A percentile compares a stretch with the other conserved stretches of the same genome.
These are phyloP conservation scores for Enteromius argenteus DNA, from an alignment of 2,797 vertebrate species.

Conservation along the genomic window DNA sequence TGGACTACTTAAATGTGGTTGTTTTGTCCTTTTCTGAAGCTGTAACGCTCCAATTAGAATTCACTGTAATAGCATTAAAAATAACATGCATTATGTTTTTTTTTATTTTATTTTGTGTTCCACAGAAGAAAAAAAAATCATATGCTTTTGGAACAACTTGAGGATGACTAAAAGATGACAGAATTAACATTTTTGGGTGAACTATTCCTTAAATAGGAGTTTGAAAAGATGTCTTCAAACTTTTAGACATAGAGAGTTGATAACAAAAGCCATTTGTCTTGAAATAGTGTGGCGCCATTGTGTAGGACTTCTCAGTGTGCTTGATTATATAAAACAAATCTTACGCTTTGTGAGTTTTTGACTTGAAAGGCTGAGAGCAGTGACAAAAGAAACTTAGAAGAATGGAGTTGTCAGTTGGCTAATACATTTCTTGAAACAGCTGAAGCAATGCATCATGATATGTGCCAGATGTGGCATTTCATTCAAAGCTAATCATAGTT, in stretches of 20 bases:
- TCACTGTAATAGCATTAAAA: not conserved
- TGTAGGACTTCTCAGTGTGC: constrained; percentile 17
- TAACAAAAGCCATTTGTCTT: constrained; percentile 40
- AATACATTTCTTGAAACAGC: constrained; percentile 18
- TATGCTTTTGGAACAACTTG: not conserved
- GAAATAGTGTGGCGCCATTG: not conserved
- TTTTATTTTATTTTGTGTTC: not conserved
- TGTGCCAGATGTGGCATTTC: constrained; percentile 26
- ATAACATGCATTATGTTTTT: not conserved
- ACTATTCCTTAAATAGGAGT: not conserved
- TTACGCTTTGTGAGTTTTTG: constrained; percentile 26
- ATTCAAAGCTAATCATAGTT: constrained; percentile 32
- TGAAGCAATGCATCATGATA: constrained; percentile 26
- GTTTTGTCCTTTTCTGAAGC: not conserved
- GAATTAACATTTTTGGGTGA: not conserved
- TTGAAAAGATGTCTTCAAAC: constrained; percentile 1
- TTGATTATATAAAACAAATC: constrained; percentile 42
- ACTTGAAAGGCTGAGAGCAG: constrained; percentile 34
- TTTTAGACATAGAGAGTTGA: constrained; percentile 5
- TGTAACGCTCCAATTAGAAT: not conserved
- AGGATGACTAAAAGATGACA: constrained; percentile 5
- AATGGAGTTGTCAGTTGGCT: constrained; percentile 38
- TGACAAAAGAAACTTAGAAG: constrained; percentile 33
- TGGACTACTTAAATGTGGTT: not conserved
- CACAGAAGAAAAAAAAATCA: not conserved